Evolutionary conservation across 2,888 invertebrate genomes (phyloP), one percentile per base, ranked within the genome.

Genomic region (Elysia crispata): DNA sequence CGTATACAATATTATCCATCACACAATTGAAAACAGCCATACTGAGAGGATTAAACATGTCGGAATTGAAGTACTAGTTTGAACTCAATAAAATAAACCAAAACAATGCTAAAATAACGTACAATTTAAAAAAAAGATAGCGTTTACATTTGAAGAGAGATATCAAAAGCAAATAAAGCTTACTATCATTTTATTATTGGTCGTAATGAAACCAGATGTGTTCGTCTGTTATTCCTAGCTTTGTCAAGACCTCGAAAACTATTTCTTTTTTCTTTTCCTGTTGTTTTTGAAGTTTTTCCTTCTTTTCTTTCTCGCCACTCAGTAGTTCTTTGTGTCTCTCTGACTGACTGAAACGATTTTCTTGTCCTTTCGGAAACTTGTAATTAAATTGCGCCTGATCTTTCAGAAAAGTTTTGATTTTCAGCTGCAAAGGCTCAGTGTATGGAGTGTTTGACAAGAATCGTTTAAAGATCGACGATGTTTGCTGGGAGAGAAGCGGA

Each of bases 141-240:
- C n/a, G n/a, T n/a, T n/a, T n/a, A n/a, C n/a, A n/a, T n/a, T n/a
- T n/a, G n/a, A n/a, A n/a, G n/a, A n/a, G n/a, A n/a, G n/a, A n/a
- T n/a, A n/a, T n/a, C n/a, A n/a, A n/a, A n/a, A n/a, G n/a, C n/a
- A n/a, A n/a, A n/a, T n/a, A n/a, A n/a, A n/a, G n/a, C n/a, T n/a
- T n/a, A 41, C 3, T 41, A 41, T 41, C 11, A 11, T 41, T 41
- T 41, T 3, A 5, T 60, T 25, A 60, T 60, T 25, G 25, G 6
- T 60, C 15, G 25, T 66, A 66, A 66, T 66, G 66, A 66, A 25
- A 66, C 66, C 25, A 28, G 30, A 66, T 66, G 18, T 66, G 23
- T 30, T 66, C 66, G 30, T 66, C 66, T 18, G 20, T 23, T 28
- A 66, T 66, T 1, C 30, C 66, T 20, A 66, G 66, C 66, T 25